Evolutionary conservation across 2,888 invertebrate species (phyloP), one percentile per base, ranked within the genome.

Genomic region (Heteropelma amictum): DNA sequence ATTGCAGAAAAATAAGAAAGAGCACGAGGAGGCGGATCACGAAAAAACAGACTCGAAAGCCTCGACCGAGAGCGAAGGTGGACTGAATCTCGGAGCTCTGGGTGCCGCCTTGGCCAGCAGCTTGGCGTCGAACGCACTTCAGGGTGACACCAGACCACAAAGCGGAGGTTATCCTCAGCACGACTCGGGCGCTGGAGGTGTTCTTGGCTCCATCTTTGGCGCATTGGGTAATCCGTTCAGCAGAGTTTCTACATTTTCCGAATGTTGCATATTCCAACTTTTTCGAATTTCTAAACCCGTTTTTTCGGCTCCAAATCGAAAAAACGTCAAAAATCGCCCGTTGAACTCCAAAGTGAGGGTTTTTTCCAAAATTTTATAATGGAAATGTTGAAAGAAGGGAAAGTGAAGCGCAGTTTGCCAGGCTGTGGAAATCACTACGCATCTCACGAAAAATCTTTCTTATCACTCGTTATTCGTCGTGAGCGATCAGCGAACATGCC

Each of bases 41-140:
- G 87, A 86, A 47, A 88, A 87, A 79, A 53, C 81, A 0, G 85
- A 87, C 8, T 77, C 84, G 3, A 85, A 84, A 42, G 73, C 82
- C 2, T 80, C 84, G 28, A 82, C 82, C 3, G 87, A 87, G 71
- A 86, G 81, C 56, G 85, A 85, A 42, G 60, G 86, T 3, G 85
- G 85, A 33, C 12, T 75, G 10, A 82, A 81, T 72, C 82, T 88
- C 38, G 88, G 89, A 2, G 84, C 88, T 10, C 78, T 89, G 2
- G 88, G 88, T 3, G 84, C 86, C 40, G 88, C 88, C 47, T 76
- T 89, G 54, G 89, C 88, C 1, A 86, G 86, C 49, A 87, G 84
- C 72, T 80, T 89, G 65, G 84, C 87, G 26, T 78, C 83, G 8
- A 87, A 82, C 79, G 84, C 88, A 51, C 76, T 88, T 47, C 84